phyloP scores from a whole-genome alignment of 2,888 invertebrate genomes.

The Drosophila emarginata region DNA sequence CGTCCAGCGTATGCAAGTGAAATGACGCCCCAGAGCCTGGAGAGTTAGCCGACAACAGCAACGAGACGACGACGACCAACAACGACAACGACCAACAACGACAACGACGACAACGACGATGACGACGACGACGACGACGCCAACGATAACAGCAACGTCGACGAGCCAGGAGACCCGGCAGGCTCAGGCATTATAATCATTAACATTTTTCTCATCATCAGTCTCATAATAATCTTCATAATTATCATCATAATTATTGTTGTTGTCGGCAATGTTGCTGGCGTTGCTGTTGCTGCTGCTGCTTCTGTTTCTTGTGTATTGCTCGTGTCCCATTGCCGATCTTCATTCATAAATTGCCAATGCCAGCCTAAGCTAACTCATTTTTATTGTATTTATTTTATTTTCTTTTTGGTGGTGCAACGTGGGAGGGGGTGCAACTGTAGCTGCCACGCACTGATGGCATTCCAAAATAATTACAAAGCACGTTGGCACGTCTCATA shows the following conservation, averaged over 20 bases:
- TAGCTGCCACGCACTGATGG: neutral
- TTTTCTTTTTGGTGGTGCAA: too few species aligned
- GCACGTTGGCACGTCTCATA: neutral
- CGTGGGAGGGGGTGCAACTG: neutral
- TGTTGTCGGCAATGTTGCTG: conserved; percentile 26
- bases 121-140: neutral
- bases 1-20: conserved; percentile 78
- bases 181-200: conserved; percentile 9
- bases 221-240: neutral
- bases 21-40: conserved; percentile 64
- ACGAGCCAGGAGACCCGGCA: conserved; percentile 5
- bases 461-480: neutral
- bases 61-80: conserved; percentile 9
- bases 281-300: conserved; percentile 17
- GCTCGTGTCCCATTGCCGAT: conserved; percentile 23
- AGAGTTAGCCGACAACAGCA: conserved; percentile 24
- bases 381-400: neutral
- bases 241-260: neutral
- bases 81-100: conserved; percentile 2
- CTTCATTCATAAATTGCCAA: conserved; percentile 63
- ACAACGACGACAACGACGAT: neutral
- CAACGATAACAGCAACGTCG: neutral
- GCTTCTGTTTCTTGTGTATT: too few species aligned
- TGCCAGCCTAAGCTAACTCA: conserved; percentile 41
- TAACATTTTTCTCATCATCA: neutral